Evolutionary conservation across 2,113 vertebrate species (phyloP).

Genomic region (Kryptolebias marmoratus): DNA sequence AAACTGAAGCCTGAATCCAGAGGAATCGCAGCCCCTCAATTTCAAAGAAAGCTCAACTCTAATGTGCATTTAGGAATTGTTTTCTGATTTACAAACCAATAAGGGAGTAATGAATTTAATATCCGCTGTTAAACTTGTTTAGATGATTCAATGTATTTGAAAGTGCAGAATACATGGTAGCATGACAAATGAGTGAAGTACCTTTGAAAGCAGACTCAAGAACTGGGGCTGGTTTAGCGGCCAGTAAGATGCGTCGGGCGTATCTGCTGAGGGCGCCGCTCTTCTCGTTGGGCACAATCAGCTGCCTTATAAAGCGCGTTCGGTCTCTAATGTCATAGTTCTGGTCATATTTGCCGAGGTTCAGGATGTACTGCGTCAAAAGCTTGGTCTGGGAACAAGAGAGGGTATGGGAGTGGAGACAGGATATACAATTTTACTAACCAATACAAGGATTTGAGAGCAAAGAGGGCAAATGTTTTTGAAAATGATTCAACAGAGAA

Average conservation of each 20-base stretch:
- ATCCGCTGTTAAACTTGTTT: neutral
- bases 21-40: slow-evolving; percentile 17
- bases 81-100: slow-evolving; percentile 6
- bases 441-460: too few relatives aligned
- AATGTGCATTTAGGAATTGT: slow-evolving; percentile 30
- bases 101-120: slow-evolving; percentile 14
- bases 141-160: slow-evolving; percentile 1
- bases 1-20: slow-evolving; percentile 46
- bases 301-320: slow-evolving; percentile 97
- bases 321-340: slow-evolving; percentile 99
- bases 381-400: slow-evolving; percentile 89
- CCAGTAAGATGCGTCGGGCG: slow-evolving; percentile 94
- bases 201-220: slow-evolving; percentile 98
- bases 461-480: too few relatives aligned
- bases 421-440: neutral
- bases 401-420: neutral
- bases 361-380: slow-evolving; percentile 98
- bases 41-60: slow-evolving; percentile 35
- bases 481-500: too few relatives aligned
- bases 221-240: slow-evolving; percentile 93
- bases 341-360: slow-evolving; percentile 97
- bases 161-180: slow-evolving; percentile 4
- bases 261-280: slow-evolving; percentile 95
- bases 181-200: slow-evolving; percentile 61
- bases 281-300: slow-evolving; percentile 97